phyloP scores from a whole-genome alignment of 2,113 vertebrate species.

The Rousettus leschenaultii region DNA sequence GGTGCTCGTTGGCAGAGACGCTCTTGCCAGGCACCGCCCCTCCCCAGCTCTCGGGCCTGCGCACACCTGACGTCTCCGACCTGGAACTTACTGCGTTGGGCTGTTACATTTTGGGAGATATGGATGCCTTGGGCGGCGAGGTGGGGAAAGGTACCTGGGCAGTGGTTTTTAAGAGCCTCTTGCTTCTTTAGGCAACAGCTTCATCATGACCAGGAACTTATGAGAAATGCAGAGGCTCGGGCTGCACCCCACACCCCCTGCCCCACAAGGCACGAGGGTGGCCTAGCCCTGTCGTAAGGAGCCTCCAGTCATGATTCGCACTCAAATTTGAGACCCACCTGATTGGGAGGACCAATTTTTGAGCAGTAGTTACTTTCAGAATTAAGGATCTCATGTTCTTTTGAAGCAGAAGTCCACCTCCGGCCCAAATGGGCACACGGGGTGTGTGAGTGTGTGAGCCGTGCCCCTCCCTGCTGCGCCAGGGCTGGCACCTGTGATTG shows the following conservation, averaged over 20 bases:
- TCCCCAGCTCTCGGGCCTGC: neutral
- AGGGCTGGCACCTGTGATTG: neutral
- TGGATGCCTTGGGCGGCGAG: neutral
- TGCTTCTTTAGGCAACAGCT: neutral
- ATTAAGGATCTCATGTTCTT: neutral
- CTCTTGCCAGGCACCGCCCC: neutral
- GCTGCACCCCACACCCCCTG: neutral
- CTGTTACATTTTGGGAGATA: neutral
- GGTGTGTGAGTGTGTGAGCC: fast-evolving
- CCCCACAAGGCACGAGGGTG: neutral
- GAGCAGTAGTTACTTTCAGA: neutral
- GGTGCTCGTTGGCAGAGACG: neutral
- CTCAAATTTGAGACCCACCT: neutral
- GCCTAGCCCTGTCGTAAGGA: neutral
- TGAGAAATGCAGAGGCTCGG: neutral
- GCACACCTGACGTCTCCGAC: neutral
- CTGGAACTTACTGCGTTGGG: neutral
- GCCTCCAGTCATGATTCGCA: neutral
- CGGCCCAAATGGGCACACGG: neutral
- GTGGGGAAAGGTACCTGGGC: neutral
- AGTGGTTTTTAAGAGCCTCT: neutral
- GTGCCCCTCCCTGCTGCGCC: neutral
- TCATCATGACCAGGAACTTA: neutral
- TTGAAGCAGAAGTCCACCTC: neutral
- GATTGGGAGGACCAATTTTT: neutral